These are phyloP conservation scores for Erpornis zantholeuca DNA, from an alignment of 2,113 vertebrate genomes.

Conservation along the genomic window DNA sequence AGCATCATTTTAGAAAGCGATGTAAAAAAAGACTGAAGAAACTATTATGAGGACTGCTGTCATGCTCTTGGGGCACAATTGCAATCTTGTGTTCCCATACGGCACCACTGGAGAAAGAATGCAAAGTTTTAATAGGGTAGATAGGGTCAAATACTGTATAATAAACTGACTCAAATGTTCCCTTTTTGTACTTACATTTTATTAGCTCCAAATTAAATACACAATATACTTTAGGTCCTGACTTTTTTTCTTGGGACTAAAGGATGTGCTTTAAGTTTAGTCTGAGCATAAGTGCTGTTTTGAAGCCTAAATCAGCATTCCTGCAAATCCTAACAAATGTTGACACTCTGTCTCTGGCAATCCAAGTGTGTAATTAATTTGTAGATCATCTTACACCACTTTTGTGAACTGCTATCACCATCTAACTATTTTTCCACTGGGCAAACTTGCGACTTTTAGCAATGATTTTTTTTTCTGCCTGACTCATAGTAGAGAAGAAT, in stretches of 20 bases:
- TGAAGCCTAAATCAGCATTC: slow-evolving; percentile 3
- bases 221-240: background rate
- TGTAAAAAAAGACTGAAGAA: slow-evolving; percentile 56
- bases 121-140: background rate
- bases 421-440: background rate
- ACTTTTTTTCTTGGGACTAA: background rate
- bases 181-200: background rate
- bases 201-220: slow-evolving; percentile 17
- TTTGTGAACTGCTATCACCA: background rate
- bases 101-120: slow-evolving; percentile 2
- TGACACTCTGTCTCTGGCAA: background rate
- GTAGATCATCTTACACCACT: background rate
- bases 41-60: slow-evolving; percentile 29
- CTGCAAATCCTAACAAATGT: background rate
- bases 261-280: background rate
- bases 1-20: slow-evolving; percentile 61
- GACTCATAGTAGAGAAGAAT: background rate
- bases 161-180: background rate
- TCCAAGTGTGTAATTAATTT: slow-evolving; percentile 13
- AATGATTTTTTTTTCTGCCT: background rate
- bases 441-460: slow-evolving; percentile 23
- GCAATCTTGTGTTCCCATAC: slow-evolving; percentile 31
- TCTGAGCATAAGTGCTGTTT: background rate
- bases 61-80: slow-evolving; percentile 25
- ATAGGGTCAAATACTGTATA: slow-evolving; percentile 22